A percentile compares a stretch with the other conserved stretches of the same genome.
These are phyloP conservation scores for Drosophila oshimai DNA, from an alignment of 1,140 invertebrate species.

Conservation along the genomic window DNA sequence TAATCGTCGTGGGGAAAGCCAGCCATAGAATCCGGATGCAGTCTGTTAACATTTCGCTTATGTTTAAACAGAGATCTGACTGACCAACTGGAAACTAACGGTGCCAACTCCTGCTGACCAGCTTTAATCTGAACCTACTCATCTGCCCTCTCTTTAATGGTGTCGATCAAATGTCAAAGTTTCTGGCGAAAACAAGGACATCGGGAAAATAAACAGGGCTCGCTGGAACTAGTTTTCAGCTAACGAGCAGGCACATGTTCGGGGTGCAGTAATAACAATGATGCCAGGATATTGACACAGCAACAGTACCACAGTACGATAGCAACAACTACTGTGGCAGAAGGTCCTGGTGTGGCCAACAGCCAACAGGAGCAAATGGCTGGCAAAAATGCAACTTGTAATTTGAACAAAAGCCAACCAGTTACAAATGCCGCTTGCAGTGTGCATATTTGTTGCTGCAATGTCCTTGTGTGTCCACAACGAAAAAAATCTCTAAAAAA, in stretches of 20 bases:
- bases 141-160: background rate
- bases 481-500: too few relatives aligned
- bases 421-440: conserved; percentile 31
- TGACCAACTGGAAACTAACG: background rate
- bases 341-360: conserved; percentile 33
- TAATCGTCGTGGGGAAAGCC: background rate
- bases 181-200: conserved; percentile 7
- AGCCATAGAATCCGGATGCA: background rate
- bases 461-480: background rate
- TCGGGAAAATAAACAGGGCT: background rate
- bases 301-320: background rate
- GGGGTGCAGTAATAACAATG: conserved; percentile 41
- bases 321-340: conserved; percentile 10
- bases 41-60: conserved; percentile 1
- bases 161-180: conserved; percentile 48
- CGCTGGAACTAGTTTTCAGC: conserved; percentile 28
- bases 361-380: conserved; percentile 16
- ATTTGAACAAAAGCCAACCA: conserved; percentile 60
- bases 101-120: conserved; percentile 1
- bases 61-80: background rate
- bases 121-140: conserved; percentile 6
- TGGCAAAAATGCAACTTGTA: conserved; percentile 60
- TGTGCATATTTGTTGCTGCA: background rate
- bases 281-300: conserved; percentile 51
- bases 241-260: conserved; percentile 51